Evolutionary conservation across 2,888 invertebrate species (phyloP), one percentile per base, ranked within the genome.

Genomic region (Heliothis peltigera): DNA sequence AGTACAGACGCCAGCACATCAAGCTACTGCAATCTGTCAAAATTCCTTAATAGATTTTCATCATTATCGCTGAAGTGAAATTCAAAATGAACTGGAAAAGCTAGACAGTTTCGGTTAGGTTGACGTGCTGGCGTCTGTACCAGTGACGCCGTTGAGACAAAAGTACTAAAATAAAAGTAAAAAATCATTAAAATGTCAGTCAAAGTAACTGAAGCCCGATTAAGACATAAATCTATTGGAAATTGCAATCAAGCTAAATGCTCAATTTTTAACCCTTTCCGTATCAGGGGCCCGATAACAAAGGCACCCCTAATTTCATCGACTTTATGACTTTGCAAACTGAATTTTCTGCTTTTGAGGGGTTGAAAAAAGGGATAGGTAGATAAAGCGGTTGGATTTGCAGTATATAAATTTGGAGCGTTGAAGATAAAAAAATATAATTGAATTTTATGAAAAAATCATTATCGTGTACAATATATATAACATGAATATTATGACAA

Each of bases 221-320:
- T 57, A 53, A 64, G 32, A 46, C 32, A 7, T 47, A 44, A 35
- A 48, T 8, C 42, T 47, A 51, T 60, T 46, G 47, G 32, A 35
- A 22, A 53, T 18, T 21, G 51, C 61, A 67, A 71, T 77, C 67
- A 71, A 71, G 63, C 22, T 46, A 59, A 73, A 62, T 66, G 64
- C n/a, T 73, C 49, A 18, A 64, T 62, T 73, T 76, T 64, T 57
- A 67, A 70, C 6, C 22, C 21, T 19, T 43, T 39, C 12, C 8
- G 22, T n/a, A 21, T 19, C 43, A 18, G 15, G n/a, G 19, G 17
- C 52, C 32, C 19, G 25, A 47, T 59, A 18, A 8, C 18, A 51
- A 62, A 56, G 22, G 28, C 18, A 42, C 21, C 54, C 35, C 49
- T 5, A 25, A 65, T 61, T 53, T 65, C n/a, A 55, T 48, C 42